A percentile compares a stretch with the other conserved stretches of the same genome.
Conservation (phyloP, 2,113 vertebrate species). For the Toxostoma redivivum region DNA sequence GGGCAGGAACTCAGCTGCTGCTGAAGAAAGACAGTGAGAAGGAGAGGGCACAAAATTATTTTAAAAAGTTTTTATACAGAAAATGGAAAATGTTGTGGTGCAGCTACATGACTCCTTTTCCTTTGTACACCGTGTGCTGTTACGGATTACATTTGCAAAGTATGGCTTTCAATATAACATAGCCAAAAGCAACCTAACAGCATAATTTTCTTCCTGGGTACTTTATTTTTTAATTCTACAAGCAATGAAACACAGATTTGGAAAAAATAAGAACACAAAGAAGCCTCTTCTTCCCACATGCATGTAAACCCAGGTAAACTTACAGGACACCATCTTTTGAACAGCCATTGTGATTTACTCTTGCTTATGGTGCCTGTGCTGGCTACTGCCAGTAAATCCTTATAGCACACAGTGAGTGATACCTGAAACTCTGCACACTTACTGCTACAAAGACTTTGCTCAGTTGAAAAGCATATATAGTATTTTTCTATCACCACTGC, state of each 20-base stretch:
- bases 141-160: background rate
- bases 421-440: background rate
- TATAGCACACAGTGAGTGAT: background rate
- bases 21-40: background rate
- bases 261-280: background rate
- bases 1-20: background rate
- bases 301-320: background rate
- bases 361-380: background rate
- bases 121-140: background rate
- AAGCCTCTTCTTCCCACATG: background rate
- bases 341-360: background rate
- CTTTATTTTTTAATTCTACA: constrained; percentile 4
- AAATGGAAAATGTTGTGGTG: background rate
- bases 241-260: background rate
- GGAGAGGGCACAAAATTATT: background rate
- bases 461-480: background rate
- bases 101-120: background rate
- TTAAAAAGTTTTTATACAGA: background rate
- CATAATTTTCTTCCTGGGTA: background rate
- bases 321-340: background rate
- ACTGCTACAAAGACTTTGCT: background rate
- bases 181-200: constrained; percentile 34
- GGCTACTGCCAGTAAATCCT: background rate
- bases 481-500: background rate
- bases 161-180: background rate